Base-by-base conservation (phyloP, 2,113 vertebrate species). In the Reinhardtius hippoglossoides region DNA sequence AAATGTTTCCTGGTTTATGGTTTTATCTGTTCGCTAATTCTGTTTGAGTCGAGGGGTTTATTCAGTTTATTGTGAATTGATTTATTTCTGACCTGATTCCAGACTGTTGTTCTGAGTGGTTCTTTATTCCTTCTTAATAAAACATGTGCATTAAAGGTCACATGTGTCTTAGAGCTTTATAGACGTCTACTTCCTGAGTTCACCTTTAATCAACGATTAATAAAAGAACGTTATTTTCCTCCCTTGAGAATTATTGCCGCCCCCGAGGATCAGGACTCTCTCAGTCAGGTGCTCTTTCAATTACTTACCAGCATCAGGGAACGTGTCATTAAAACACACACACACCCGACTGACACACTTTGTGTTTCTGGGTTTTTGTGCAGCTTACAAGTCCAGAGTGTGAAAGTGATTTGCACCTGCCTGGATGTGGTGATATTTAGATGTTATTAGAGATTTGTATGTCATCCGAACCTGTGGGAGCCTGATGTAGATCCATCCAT, bases 241-340 rank as follows among this genome's bases (percentile, higher is more conserved):
- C 48, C 48, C 48, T 18, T 9, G 18, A 52, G 5, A 52, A 16
- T 27, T 16, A 18, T 8, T 27, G 2, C 56, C 18, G 16, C 21
- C 31, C 0, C 3, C 3, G 26, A 81, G 48, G 5, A 35, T 35
- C 31, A 35, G 31, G 52, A 37, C 76, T 83, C 69, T 76, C 61
- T 66, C 16, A 67, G 12, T 64, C 72, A 63, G 61, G 63, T 80
- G 80, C 52, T 78, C 50, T 57, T 72, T 79, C 64, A 75, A 61
- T 86, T 64, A 76, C 54, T 79, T 75, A 50, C 61, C 67, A 58
- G 82, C 74, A 90, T 87, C 82, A 86, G 44, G 84, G 70, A 82
- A 82, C 27, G 48, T 80, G 80, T 80, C 59, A 69, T 88, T 78
- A 75, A 77, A 74, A 71, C 85, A 64, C 55, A 71, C 55, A 71